Evolutionary conservation across 92 coral and sea anemone species (phyloP).

Genomic region (Montipora capitata): DNA sequence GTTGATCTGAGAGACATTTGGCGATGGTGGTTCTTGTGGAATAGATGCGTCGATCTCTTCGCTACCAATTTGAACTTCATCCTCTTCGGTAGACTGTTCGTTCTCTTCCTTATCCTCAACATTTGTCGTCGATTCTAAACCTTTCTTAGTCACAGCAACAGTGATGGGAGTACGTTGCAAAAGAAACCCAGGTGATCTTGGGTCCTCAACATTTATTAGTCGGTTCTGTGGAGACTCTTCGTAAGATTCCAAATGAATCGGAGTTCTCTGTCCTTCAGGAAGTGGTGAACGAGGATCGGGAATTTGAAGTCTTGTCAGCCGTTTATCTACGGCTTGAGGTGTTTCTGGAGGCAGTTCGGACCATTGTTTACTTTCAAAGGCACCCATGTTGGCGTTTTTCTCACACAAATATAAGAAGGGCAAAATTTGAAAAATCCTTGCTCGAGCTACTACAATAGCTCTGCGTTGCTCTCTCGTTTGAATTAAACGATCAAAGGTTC

Average conservation of each 20-base stretch:
- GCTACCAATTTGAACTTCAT: slow-evolving; percentile 44
- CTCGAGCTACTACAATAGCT: no score
- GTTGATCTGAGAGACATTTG: slow-evolving; percentile 24
- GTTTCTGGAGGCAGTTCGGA: slow-evolving; percentile 81
- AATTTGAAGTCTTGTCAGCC: slow-evolving; percentile 61
- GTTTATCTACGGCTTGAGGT: slow-evolving; percentile 72
- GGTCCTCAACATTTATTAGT: slow-evolving; percentile 78
- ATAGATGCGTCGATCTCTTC: background rate
- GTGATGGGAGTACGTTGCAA: slow-evolving; percentile 87
- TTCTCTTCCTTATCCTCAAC: slow-evolving; percentile 45
- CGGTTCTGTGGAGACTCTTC: slow-evolving; percentile 86
- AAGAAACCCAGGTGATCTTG: slow-evolving; percentile 90
- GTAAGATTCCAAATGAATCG: slow-evolving; percentile 82
- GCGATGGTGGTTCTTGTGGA: slow-evolving; percentile 50
- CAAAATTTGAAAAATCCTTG: no score
- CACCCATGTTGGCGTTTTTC: slow-evolving; percentile 80
- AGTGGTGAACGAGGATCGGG: slow-evolving; percentile 94
- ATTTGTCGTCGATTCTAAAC: background rate
- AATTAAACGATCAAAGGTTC: slow-evolving; percentile 67
- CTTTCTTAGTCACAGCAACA: slow-evolving; percentile 9
- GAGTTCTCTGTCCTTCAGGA: slow-evolving; percentile 82
- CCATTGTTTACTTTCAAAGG: slow-evolving; percentile 92
- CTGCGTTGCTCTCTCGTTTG: no score
- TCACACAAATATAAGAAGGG: background rate
- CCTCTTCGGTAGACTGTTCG: slow-evolving; percentile 30